Conservation (phyloP, 2,888 invertebrate genomes). For the Pristionchus maxplancki region DNA sequence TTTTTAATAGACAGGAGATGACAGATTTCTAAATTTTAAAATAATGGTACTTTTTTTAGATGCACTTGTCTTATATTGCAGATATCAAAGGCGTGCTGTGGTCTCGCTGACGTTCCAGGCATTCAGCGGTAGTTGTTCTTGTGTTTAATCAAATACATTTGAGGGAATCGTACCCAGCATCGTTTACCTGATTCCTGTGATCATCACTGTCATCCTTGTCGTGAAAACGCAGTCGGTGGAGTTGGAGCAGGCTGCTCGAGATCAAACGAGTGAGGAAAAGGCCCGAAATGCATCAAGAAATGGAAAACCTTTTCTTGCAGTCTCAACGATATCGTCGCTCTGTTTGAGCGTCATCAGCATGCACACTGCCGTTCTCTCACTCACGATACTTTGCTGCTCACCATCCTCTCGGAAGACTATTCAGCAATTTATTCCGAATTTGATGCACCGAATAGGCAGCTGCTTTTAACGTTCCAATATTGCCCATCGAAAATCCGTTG, state of each 20-base stretch:
- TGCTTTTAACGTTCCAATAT: not conserved
- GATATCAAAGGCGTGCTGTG: not conserved
- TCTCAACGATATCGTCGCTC: not conserved
- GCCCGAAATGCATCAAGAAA: no score
- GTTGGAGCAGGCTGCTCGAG: not conserved
- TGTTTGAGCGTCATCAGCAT: not conserved
- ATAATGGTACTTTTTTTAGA: no score
- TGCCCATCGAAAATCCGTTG: not conserved
- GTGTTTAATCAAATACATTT: not conserved
- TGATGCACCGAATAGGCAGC: not conserved
- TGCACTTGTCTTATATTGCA: no score
- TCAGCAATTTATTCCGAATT: not conserved
- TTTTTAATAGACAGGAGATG: no score
- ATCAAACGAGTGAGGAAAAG: not conserved
- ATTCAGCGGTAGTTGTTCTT: not conserved
- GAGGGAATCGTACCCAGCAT: not conserved
- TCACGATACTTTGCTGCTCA: not conserved
- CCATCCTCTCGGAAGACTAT: not conserved
- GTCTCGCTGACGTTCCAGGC: not conserved
- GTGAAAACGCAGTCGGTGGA: not conserved
- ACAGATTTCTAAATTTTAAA: no score
- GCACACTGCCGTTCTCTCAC: not conserved
- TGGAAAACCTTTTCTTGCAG: not conserved
- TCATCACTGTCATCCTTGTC: not conserved
- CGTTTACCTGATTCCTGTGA: not conserved